Base-by-base conservation (phyloP, 1,140 invertebrate species). In the Brachionus koreanus region DNA sequence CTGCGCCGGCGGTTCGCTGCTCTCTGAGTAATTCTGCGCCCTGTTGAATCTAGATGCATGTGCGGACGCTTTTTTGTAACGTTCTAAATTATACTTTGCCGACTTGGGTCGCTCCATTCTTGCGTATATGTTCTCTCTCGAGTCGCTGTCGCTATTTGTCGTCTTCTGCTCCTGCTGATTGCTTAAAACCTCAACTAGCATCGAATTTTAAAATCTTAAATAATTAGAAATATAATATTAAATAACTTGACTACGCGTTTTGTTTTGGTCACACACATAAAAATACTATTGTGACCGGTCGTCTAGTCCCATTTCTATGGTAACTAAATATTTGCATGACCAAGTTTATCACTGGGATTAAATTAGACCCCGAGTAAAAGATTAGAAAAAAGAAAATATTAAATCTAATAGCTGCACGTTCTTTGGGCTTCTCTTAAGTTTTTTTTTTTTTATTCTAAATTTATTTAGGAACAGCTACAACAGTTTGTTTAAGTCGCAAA, bases 81-180 rank as follows among this genome's bases (percentile, higher is more conserved):
- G 19, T 79, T 61, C 61, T n/a, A 79, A 61, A 65, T 79, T 79
- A n/a, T 79, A 79, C 57, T 79, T 79, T 29, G 76, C 76, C 25
- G 76, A 79, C 57, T 79, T 79, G 7, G 76, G 76, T 2, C 76
- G 49, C 57, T 79, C 76, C 76, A 79, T 79, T 57, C 39, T 79
- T 2, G 57, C 46, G 12, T 29, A 39, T 23, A 75, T 33, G 12
- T 67, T 37, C n/a, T 67, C 63, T 12, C 0, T 67, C 12, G 25
- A 35, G n/a, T 67, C 25, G 3, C 16, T 67, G 3, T 37, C 35
- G 35, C 35, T 67, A n/a, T 1, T n/a, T 7, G n/a, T 57, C 29
- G 29, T 29, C 3, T 1, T 29, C 29, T 29, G 1, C 29, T 29
- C 1, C 29, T 29, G 29, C 39, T 57, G 49, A 2, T 57, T 57